Conservation (phyloP, 2,113 vertebrate genomes). For the Ophthalmotilapia sp. region DNA sequence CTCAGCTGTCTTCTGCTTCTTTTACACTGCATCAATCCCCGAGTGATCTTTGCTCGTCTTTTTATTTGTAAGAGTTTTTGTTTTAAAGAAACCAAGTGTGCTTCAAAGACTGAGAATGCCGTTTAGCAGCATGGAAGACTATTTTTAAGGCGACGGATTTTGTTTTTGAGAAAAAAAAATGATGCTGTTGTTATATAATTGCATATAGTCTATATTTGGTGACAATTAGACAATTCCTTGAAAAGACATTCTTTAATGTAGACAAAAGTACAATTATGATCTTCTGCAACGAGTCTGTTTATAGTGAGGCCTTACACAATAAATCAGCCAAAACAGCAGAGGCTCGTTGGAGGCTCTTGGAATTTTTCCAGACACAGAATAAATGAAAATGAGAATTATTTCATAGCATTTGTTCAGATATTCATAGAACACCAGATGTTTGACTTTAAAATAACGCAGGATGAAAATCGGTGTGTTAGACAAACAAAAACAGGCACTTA, state of each 20-base stretch:
- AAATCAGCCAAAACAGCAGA: not conserved
- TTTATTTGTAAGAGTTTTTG: not conserved
- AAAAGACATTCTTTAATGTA: not conserved
- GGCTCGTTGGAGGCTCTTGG: not conserved
- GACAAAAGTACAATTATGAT: not conserved
- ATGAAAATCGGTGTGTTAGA: not conserved
- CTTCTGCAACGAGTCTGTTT: not conserved
- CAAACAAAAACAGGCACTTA: not conserved
- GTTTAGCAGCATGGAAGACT: not conserved
- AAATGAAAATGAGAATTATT: not conserved
- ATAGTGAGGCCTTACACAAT: not conserved
- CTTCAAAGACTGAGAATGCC: not conserved
- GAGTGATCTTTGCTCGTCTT: not conserved
- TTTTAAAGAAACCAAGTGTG: not conserved
- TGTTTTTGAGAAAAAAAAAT: not conserved
- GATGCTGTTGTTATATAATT: not conserved
- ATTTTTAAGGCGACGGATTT: not conserved
- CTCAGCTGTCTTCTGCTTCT: not conserved
- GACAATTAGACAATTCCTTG: not conserved
- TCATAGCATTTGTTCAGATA: not conserved
- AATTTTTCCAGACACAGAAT: not conserved
- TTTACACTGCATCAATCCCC: rapidly evolving
- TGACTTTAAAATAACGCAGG: not conserved
- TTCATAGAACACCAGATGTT: not conserved
- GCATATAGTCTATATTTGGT: not conserved